phyloP scores from a whole-genome alignment of 2,113 vertebrate species.

The Apodemus sylvaticus region DNA sequence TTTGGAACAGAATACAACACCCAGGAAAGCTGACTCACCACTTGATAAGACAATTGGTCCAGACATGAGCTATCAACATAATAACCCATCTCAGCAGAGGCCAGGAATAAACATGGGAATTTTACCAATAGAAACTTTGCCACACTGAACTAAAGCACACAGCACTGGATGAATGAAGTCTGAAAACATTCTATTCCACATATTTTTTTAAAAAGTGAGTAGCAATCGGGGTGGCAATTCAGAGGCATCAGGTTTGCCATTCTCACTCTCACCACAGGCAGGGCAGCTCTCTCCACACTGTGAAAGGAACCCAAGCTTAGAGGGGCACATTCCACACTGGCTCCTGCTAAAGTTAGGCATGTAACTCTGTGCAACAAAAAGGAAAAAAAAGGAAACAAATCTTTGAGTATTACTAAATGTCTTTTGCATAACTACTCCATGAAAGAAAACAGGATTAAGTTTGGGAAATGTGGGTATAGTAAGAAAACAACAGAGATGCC shows the following conservation, averaged over 20 bases:
- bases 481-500: not conserved
- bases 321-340: not conserved
- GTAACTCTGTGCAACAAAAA: not conserved
- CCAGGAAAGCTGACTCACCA: not conserved
- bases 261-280: not conserved
- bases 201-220: not conserved
- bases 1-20: not conserved
- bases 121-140: not conserved
- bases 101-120: not conserved
- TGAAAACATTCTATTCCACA: not conserved
- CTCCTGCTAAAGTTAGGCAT: not conserved
- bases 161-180: not conserved
- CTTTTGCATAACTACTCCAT: not conserved
- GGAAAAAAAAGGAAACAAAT: not conserved
- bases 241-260: not conserved
- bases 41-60: not conserved
- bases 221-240: not conserved
- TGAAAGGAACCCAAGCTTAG: not conserved
- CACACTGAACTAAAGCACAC: not conserved
- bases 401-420: not conserved
- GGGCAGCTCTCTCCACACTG: not conserved
- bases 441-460: not conserved
- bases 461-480: not conserved
- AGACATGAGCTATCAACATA: not conserved
- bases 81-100: not conserved